Evolutionary conservation across 2,888 invertebrate species (phyloP).

Genomic region (Drosophila multiciliata): DNA sequence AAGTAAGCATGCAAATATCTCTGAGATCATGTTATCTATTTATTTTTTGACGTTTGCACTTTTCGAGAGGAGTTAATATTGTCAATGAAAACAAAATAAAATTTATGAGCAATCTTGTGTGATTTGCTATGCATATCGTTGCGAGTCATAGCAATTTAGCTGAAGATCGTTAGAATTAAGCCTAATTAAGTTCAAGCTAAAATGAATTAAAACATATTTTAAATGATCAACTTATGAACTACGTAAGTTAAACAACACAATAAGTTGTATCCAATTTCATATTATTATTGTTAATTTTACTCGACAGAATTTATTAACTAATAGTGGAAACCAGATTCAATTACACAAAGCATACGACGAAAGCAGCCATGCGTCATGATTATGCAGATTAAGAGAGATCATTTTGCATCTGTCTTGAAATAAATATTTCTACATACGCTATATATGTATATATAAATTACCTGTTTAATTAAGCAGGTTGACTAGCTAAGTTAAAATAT

Average conservation of each 20-base stretch:
- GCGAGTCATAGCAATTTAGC: constrained; percentile 27
- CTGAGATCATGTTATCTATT: constrained; percentile 40
- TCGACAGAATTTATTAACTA: constrained; percentile 2
- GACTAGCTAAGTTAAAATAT: not conserved
- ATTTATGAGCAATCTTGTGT: constrained; percentile 43
- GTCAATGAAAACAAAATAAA: constrained; percentile 10
- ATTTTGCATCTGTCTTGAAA: not conserved
- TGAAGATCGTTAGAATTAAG: not conserved
- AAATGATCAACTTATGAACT: not conserved
- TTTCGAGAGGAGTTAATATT: constrained; percentile 12
- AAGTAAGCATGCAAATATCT: constrained; percentile 25
- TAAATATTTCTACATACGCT: too few relatives aligned
- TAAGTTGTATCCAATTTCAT: not conserved
- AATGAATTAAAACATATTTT: not conserved
- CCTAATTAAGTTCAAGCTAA: not conserved
- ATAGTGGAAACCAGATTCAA: constrained; percentile 1
- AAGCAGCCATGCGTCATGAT: not conserved
- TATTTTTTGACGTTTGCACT: constrained; percentile 6
- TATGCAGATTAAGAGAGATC: not conserved
- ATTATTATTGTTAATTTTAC: constrained; percentile 1
- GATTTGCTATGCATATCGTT: constrained; percentile 2
- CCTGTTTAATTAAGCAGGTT: not conserved
- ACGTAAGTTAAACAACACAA: not conserved
- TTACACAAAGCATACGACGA: constrained; percentile 4
- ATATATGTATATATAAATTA: not conserved